Percentiles rank a stretch among this genome's conserved stretches.
These are phyloP conservation scores for Morpho deidamia DNA, from an alignment of 2,888 invertebrate species.

Conservation along the genomic window DNA sequence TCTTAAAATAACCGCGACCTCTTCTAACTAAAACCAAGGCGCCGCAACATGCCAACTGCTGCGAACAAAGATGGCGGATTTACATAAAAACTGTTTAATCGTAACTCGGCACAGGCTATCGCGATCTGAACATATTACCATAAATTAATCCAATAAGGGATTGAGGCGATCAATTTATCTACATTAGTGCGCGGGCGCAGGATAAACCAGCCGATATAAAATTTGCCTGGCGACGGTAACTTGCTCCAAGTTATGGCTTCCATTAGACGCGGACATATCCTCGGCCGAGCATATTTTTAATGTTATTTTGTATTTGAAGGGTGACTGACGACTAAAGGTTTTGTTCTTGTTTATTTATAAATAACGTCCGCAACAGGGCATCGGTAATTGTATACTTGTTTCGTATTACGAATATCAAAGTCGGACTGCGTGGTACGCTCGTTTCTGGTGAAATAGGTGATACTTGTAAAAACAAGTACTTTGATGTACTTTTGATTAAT, in stretches of 20 bases:
- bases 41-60: slow-evolving; percentile 44
- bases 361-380: no score
- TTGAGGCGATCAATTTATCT: slow-evolving; percentile 60
- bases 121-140: slow-evolving; percentile 64
- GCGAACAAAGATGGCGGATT: slow-evolving; percentile 65
- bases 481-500: no score
- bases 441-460: no score
- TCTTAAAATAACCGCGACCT: background rate
- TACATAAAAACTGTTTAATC: slow-evolving; percentile 73
- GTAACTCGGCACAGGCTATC: slow-evolving; percentile 61
- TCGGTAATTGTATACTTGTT: no score
- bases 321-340: slow-evolving; percentile 11
- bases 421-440: no score
- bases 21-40: slow-evolving; percentile 22
- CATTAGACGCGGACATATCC: slow-evolving; percentile 39
- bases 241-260: slow-evolving; percentile 42
- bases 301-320: slow-evolving; percentile 14
- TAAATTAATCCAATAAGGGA: slow-evolving; percentile 65
- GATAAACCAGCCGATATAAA: slow-evolving; percentile 34
- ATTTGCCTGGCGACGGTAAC: slow-evolving; percentile 33
- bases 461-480: no score
- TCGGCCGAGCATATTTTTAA: slow-evolving; percentile 12
- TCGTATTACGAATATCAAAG: no score
- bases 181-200: slow-evolving; percentile 55
- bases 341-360: no score